Base-by-base conservation (phyloP, 2,888 invertebrate species). In the Gandaritis pyraliata region DNA sequence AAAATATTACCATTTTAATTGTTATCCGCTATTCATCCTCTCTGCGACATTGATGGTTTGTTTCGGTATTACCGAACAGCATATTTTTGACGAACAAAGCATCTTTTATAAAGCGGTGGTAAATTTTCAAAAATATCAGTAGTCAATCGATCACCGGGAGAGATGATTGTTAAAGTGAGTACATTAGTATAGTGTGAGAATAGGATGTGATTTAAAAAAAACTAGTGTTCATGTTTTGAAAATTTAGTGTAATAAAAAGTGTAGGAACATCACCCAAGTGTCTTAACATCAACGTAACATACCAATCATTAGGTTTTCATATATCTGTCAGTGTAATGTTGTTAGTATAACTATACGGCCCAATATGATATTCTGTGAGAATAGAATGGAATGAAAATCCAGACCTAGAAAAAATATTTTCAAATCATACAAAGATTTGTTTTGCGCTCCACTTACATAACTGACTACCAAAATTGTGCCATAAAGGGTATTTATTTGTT, bases 31-130 rank as follows among this genome's bases (percentile, higher is more conserved):
- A 84, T 90, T 90, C 87, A 87, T 77, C 75, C 80, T 80, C 80
- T 86, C 80, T 82, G 82, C 82, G 91, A 89, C 92, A 91, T 91
- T 91, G 91, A 83, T 86, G 83, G 83, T 91, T 91, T 87, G 90
- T 90, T 87, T 90, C 88, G 87, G 87, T 90, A 82, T 90, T 88
- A 86, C 87, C 80, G 87, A 86, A 88, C 81, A 80, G 86, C 80
- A 90, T 89, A 90, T 86, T 87, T 91, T 83, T 82, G 70, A 77
- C 78, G 81, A 86, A 87, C 85, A 86, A 87, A 83, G 81, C 75
- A 73, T 70, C 83, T 84, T 83, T 87, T 91, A 91, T 86, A 92
- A 70, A 90, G 85, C 78, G 70, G 81, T 73, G 78, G 65, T 74
- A 78, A 78, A 81, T 83, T 79, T 80, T 75, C 80, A 83, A 88